Evolutionary conservation across 2,888 invertebrate genomes (phyloP), one percentile per base, ranked within the genome.

Genomic region (Iselma pallidipennis): DNA sequence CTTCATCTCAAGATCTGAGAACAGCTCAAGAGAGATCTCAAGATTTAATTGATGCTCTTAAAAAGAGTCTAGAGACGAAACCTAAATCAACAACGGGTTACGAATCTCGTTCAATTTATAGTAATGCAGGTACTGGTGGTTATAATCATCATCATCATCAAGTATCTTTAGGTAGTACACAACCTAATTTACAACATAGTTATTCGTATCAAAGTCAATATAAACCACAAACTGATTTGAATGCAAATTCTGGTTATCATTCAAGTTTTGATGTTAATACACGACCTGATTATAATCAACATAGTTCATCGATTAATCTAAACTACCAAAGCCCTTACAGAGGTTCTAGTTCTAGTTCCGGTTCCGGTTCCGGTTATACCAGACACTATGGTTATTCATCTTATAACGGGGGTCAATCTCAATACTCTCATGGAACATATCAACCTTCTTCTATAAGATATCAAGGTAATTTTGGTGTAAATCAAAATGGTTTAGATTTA

Each of bases 1-100:
- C 9, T 16, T 12, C 21, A 33, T 7, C 50, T 21, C 57, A 59
- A 50, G 16, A 14, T n/a, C 49, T 65, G 19, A 25, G 19, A n/a
- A 55, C 67, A 37, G 71, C 73, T 23, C 66, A 73, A 65, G 55
- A 52, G 23, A 67, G 69, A 55, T 68, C 72, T 23, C 69, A 72
- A 59, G 49, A 53, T 26, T 56, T 72, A 19, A 65, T 68, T 42
- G 37, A 63, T 56, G 49, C 51, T 26, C 53, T 70, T 19, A 59
- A 50, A 52, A 49, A 49, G 10, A 58, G 49, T 26, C 57, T 61
- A 49, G 61, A 50, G 51, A 25, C 62, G 59, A 42, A 16, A 19
- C 37, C 61, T 59, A 57, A 66, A 49, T 50, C 59, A 45, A 51
- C 48, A 45, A 51, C 48, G 51, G 19, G n/a, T 4, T 52, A 57